phyloP scores from a whole-genome alignment of 2,888 invertebrate genomes.

The Rhaphigaster nebulosa region DNA sequence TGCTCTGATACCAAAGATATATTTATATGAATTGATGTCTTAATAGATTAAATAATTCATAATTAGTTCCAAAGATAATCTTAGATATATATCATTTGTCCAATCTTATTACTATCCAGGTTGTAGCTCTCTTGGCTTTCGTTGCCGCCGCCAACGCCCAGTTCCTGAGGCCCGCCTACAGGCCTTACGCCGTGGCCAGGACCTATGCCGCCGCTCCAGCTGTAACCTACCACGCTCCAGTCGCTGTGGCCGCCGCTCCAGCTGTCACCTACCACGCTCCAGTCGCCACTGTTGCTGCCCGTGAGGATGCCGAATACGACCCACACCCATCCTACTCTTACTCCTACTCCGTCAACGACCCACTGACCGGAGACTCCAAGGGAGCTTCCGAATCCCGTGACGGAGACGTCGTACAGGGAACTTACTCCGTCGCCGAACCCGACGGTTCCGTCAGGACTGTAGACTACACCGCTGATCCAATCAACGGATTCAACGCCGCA shows the following conservation, averaged over 20 bases:
- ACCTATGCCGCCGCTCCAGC: slow-evolving; percentile 23
- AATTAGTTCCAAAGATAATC: neutral
- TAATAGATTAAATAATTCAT: neutral
- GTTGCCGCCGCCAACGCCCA: slow-evolving; percentile 41
- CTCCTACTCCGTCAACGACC: slow-evolving; percentile 26
- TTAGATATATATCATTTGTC: neutral
- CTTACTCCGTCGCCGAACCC: neutral
- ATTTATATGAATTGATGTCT: neutral
- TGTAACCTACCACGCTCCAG: slow-evolving; percentile 64
- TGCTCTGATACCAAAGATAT: neutral
- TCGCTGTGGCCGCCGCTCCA: slow-evolving; percentile 58
- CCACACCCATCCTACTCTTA: neutral
- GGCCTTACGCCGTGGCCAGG: neutral
- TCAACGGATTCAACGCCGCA: slow-evolving; percentile 17
- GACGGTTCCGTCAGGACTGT: slow-evolving; percentile 34
- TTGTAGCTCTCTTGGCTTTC: slow-evolving; percentile 36
- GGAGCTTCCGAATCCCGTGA: neutral
- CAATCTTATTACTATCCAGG: neutral
- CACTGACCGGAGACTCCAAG: slow-evolving; percentile 22
- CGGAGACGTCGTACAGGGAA: slow-evolving; percentile 19
- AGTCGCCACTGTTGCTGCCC: slow-evolving; percentile 65
- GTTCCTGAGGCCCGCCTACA: slow-evolving; percentile 1
- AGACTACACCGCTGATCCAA: slow-evolving; percentile 36
- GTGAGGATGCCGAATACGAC: slow-evolving; percentile 33
- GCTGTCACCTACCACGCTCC: slow-evolving; percentile 1